Conservation (phyloP, 2,888 invertebrate genomes). For the Toxonevra muliebris region DNA sequence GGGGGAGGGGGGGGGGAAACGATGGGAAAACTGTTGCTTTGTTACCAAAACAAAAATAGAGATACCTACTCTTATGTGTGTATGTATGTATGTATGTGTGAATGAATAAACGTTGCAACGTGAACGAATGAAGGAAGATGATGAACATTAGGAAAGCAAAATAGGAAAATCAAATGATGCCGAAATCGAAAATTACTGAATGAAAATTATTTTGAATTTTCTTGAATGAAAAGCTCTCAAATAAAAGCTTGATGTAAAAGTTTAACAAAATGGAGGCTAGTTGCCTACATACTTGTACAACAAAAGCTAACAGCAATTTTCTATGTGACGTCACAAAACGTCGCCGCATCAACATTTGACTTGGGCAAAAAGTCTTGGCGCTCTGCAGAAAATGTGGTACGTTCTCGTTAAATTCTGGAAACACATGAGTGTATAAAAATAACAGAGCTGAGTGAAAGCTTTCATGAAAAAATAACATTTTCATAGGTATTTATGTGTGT, state of each 20-base stretch:
- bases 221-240: slow-evolving; percentile 22
- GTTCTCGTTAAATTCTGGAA: too few relatives aligned
- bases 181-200: slow-evolving; percentile 11
- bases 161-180: neutral
- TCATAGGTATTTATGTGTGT: too few relatives aligned
- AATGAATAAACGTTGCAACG: slow-evolving; percentile 34
- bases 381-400: too few relatives aligned
- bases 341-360: too few relatives aligned
- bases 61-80: slow-evolving; percentile 19
- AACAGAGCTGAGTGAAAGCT: too few relatives aligned
- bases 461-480: too few relatives aligned
- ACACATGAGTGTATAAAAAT: too few relatives aligned
- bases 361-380: too few relatives aligned
- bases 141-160: too few relatives aligned
- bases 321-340: too few relatives aligned
- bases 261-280: too few relatives aligned
- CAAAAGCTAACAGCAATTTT: neutral
- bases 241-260: neutral
- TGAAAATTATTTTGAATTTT: neutral
- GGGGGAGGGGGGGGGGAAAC: slow-evolving; percentile 1
- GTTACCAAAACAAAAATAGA: slow-evolving; percentile 35
- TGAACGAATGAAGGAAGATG: too few relatives aligned
- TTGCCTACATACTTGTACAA: neutral
- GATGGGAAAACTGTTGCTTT: slow-evolving; percentile 42
- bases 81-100: slow-evolving; percentile 24